Percentiles rank a stretch among this genome's conserved stretches.
phyloP scores from a whole-genome alignment of 2,888 invertebrate genomes.

The Folsomia manolachei region DNA sequence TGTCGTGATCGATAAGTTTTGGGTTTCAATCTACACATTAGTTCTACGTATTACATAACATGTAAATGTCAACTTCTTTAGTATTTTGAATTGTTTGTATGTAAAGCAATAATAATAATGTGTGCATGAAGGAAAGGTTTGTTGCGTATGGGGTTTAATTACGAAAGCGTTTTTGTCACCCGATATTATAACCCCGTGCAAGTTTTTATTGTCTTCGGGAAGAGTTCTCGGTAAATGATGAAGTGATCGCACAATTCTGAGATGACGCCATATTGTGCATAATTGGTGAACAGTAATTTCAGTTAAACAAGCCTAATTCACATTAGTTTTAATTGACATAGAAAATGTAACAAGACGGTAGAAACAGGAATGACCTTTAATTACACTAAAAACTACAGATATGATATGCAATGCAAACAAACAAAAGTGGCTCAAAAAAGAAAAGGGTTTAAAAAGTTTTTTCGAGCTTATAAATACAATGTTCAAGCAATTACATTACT shows the following conservation, averaged over 20 bases:
- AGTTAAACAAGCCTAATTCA: too few species aligned
- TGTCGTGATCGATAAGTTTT: neutral
- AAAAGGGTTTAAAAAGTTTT: too few species aligned
- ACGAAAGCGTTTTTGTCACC: neutral
- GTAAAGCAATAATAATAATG: neutral
- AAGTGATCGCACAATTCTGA: neutral
- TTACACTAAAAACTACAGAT: too few species aligned
- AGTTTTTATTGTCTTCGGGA: neutral
- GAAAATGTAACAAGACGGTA: neutral
- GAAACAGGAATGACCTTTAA: neutral
- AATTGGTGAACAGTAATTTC: too few species aligned
- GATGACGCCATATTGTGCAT: neutral
- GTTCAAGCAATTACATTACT: too few species aligned
- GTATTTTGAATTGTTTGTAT: too few species aligned
- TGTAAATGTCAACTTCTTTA: too few species aligned
- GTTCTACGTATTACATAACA: too few species aligned
- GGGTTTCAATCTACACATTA: too few species aligned
- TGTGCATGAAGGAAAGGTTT: neutral
- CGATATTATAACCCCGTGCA: neutral
- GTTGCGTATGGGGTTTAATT: neutral
- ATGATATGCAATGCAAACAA: too few species aligned
- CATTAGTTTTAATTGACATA: neutral
- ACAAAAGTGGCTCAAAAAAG: too few species aligned
- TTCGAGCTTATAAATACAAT: too few species aligned
- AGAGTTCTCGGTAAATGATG: neutral